Base-by-base conservation (phyloP, 2,113 vertebrate genomes). In the Psammodynastes pulverulentus region DNA sequence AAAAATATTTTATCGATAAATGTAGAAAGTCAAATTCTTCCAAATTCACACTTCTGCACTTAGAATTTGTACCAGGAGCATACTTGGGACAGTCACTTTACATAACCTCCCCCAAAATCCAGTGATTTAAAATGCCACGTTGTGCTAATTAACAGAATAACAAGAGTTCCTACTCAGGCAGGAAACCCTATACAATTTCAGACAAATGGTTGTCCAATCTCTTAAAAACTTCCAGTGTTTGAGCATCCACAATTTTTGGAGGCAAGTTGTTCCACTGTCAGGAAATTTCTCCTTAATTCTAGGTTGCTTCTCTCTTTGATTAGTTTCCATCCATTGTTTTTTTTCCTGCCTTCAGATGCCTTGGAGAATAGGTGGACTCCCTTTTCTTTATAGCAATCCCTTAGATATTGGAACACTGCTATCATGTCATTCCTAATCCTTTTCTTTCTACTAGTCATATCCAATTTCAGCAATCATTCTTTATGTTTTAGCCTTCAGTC, bases 61-160 rank as follows among this genome's bases (percentile, higher is more conserved):
- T 48, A 39, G 13, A 67, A 91, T 87, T 67, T 51, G 85, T 51
- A 62, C 56, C n/a, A 29, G 15, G 52, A 26, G 24, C 39, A 54
- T 2, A 39, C 26, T n/a, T 26, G 15, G 29, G 48, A 45, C 12
- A 43, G 48, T 5, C 53, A 21, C 26, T 17, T 67, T 15, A 49
- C 48, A 49, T 46, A 52, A 49, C 52, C 45, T 56, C 52, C 13
- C 52, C 2, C 45, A 45, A 2, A 3, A 5, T 62, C 24, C 34
- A 67, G 54, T 52, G n/a, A 87, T 72, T 87, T 79, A 79, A 88
- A 49, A 17, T 13, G n/a, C 34, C 4, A 51, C 17, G 3, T 88
- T 94, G 7, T 53, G 90, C 89, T 87, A 58, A 88, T 39, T 93
- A 51, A 87, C 21, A 45, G 34, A 85, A 46, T 84, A 45, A 46